These are phyloP conservation scores for Actenoides lindsayi DNA, from an alignment of 2,113 vertebrate species.

Conservation along the genomic window DNA sequence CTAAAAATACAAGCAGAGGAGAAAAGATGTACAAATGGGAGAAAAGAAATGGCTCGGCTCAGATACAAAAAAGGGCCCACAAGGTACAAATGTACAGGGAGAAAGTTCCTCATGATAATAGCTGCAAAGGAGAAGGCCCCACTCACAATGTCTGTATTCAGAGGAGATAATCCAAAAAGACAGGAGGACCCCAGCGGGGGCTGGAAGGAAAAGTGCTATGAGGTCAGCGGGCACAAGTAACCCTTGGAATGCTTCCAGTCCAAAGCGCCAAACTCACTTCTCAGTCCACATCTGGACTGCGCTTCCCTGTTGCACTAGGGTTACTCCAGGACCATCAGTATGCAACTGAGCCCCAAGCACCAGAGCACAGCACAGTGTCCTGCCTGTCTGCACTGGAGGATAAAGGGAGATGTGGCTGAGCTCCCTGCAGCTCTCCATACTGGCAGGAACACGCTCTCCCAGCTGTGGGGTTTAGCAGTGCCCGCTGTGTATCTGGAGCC, in stretches of 20 bases:
- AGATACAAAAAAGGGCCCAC: neutral
- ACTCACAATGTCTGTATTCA: neutral
- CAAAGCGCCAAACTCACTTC: neutral
- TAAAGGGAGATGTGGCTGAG: neutral
- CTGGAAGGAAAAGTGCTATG: neutral
- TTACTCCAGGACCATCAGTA: neutral
- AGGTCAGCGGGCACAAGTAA: neutral
- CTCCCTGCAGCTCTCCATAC: neutral
- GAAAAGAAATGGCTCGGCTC: neutral
- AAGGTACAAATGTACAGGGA: neutral
- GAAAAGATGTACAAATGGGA: neutral
- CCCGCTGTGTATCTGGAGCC: neutral
- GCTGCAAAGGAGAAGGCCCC: neutral
- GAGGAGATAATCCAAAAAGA: conserved; percentile 18
- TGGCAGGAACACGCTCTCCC: fast-evolving
- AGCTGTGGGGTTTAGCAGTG: neutral
- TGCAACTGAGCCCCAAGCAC: neutral
- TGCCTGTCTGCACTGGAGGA: fast-evolving
- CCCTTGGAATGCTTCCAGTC: neutral
- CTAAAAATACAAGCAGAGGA: neutral
- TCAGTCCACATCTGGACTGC: neutral
- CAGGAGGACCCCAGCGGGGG: neutral
- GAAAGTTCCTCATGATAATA: neutral
- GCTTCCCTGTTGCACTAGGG: neutral
- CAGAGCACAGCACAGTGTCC: fast-evolving